Base-by-base conservation (phyloP, 2,113 vertebrate species). In the Scytalopus superciliaris region DNA sequence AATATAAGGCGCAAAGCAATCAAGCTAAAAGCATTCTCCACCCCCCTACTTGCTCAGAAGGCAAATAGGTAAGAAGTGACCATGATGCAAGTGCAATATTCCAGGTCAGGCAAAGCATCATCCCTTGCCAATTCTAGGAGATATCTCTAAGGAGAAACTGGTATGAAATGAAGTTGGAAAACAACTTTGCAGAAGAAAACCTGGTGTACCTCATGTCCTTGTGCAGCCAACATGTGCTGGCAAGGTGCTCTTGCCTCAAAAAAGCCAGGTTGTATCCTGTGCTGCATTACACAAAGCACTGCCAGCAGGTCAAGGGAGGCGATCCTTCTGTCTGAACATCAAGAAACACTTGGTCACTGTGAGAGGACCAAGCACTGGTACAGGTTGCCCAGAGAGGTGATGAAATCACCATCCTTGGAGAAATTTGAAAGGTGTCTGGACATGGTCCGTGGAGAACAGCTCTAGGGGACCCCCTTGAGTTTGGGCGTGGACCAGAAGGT, bases 191-290 rank as follows among this genome's bases (percentile, higher is more conserved):
- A 73, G 35, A 90, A 24, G 14, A 45, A 14, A 47, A 49, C 9
- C 2, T 70, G 13, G 5, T 8, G 12, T 31, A 25, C 16, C 23
- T 47, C 30, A 11, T 53, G 9, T 44, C 12, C 35, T 23, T 12
- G 5, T 68, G 15, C 5, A 76, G 24, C 4, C 18, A 72, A 5
- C 3, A 10, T 4, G 8, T 10, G 37, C 10, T 25, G 76, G 10
- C 14, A 50, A 55, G 6, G 22, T 77, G 19, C 1, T 7, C 15
- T 53, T 33, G n/a, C 18, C 1, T 1, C n/a, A 33, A 39, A 45
- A 50, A 5, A 5, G 1, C 6, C 1, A 5, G 62, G n/a, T 2
- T 3, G 4, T 39, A 33, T 17, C 21, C 19, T 59, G 42, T 16
- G 1, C 7, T 33, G 14, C 8, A 10, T 19, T 44, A 40, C 9